Conservation (phyloP, 2,113 vertebrate species). For the Eudyptes chrysolophus region DNA sequence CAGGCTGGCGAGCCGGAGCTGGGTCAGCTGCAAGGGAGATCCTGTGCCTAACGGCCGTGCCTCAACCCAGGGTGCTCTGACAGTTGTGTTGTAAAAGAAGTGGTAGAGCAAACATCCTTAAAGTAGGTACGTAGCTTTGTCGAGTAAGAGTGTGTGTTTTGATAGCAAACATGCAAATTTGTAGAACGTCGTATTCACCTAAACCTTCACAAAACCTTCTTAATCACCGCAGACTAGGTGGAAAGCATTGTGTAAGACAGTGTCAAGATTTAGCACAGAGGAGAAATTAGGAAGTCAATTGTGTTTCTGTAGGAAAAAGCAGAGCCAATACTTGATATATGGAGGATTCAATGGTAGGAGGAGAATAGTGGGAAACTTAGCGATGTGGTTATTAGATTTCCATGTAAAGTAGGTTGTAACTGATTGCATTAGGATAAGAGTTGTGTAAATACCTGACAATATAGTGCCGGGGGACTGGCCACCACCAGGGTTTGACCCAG, state of each 20-base stretch:
- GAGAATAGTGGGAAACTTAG: slow-evolving; percentile 5
- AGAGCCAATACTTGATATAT: neutral
- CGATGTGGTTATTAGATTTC: neutral
- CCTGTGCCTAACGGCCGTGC: fast-evolving
- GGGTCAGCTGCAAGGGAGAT: neutral
- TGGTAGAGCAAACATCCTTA: neutral
- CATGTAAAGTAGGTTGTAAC: neutral
- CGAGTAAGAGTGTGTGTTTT: neutral
- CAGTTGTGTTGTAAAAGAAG: neutral
- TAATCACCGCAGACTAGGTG: neutral
- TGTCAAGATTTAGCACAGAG: neutral
- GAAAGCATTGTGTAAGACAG: neutral
- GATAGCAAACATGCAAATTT: neutral
- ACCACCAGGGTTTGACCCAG: neutral
- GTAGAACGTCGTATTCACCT: neutral
- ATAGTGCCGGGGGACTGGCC: neutral
- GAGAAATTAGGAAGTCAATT: neutral
- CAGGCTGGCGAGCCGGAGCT: neutral
- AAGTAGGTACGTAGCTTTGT: fast-evolving
- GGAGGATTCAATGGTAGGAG: neutral
- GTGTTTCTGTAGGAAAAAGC: neutral
- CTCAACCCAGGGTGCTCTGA: neutral
- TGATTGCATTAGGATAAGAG: neutral
- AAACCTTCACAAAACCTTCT: neutral
- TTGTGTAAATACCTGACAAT: too few relatives aligned